These are phyloP conservation scores for Scaptodrosophila latifasciaeformis DNA, from an alignment of 2,888 invertebrate genomes.

Conservation along the genomic window DNA sequence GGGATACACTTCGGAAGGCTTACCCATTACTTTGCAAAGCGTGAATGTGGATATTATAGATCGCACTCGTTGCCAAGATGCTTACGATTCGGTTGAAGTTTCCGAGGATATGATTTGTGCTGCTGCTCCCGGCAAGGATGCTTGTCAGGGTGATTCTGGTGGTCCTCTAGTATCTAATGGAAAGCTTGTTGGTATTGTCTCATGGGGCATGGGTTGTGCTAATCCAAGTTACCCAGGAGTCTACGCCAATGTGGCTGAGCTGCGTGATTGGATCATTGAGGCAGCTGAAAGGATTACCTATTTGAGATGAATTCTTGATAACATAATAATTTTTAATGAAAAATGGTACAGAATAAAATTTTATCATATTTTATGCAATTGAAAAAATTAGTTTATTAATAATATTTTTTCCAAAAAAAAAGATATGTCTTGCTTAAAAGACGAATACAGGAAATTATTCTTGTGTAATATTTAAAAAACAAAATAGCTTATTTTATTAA, in stretches of 20 bases:
- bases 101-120: conserved; percentile 16
- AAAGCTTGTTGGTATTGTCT: conserved; percentile 14
- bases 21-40: not conserved
- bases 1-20: conserved; percentile 18
- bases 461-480: too few species aligned
- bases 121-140: not conserved
- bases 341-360: too few species aligned
- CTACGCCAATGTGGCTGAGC: not conserved
- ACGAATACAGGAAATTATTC: too few species aligned
- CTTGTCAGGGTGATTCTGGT: conserved; percentile 13
- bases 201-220: conserved; percentile 13
- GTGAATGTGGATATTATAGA: not conserved
- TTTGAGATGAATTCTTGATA: too few species aligned
- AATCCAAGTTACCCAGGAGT: conserved; percentile 12
- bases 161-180: conserved; percentile 15
- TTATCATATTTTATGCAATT: too few species aligned
- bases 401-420: too few species aligned
- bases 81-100: not conserved
- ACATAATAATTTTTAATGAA: too few species aligned
- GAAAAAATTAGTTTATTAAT: too few species aligned
- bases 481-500: too few species aligned
- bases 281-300: not conserved
- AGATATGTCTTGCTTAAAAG: too few species aligned
- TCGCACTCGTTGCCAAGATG: not conserved
- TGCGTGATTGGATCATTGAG: not conserved